Conservation (phyloP, 2,888 invertebrate species). For the Machimus atricapillus region DNA sequence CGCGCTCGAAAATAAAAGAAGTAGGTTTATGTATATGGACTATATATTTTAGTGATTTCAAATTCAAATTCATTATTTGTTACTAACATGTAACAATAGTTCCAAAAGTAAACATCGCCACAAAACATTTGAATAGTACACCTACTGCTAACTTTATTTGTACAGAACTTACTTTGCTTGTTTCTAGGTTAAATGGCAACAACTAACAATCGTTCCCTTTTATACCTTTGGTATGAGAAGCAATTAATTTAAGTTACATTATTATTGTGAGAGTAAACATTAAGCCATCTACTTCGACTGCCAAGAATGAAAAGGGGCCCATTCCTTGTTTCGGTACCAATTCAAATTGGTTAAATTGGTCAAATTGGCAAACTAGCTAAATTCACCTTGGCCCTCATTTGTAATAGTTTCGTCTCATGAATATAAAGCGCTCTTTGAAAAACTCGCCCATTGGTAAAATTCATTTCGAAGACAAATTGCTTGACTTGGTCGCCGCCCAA, state of each 20-base stretch:
- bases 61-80: too few species aligned
- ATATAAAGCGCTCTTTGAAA: slow-evolving; percentile 13
- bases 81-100: too few species aligned
- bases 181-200: background rate
- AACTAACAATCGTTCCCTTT: background rate
- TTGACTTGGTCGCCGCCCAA: background rate
- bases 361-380: background rate
- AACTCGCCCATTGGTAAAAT: slow-evolving; percentile 3
- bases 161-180: background rate
- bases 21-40: too few species aligned
- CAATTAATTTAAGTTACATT: background rate
- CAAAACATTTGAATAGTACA: too few species aligned
- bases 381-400: background rate
- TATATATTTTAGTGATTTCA: too few species aligned
- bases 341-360: background rate
- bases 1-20: too few species aligned
- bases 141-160: background rate
- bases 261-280: background rate
- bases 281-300: background rate
- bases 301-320: background rate
- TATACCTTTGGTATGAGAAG: background rate
- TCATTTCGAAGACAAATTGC: slow-evolving; percentile 30
- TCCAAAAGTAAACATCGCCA: too few species aligned
- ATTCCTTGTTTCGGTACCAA: background rate
- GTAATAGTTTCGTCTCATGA: slow-evolving; percentile 1